Conservation (phyloP, 2,888 invertebrate species). For the Scotopteryx bipunctaria region DNA sequence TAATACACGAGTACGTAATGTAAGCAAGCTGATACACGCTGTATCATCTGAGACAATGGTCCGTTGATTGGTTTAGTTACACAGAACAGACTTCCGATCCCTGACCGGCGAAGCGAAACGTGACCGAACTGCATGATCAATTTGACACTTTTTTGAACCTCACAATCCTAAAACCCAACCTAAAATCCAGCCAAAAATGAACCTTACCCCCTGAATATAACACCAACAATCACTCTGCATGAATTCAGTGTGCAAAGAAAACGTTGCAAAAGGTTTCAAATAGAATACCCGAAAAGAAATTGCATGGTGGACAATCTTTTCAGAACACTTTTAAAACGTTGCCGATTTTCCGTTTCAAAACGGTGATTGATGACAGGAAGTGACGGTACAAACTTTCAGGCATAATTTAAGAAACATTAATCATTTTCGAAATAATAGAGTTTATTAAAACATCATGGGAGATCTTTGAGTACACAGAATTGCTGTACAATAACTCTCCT, state of each 20-base stretch:
- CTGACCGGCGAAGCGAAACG: conserved; percentile 55
- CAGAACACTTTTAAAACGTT: conserved; percentile 31
- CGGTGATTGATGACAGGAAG: conserved; percentile 25
- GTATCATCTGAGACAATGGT: conserved; percentile 69
- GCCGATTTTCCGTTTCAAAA: conserved; percentile 28
- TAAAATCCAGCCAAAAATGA: conserved; percentile 18
- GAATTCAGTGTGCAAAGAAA: background rate
- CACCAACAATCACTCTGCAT: background rate
- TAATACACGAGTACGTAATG: conserved; percentile 37
- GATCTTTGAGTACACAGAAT: conserved; percentile 46
- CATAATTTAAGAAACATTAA: conserved; percentile 51
- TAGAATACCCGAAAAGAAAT: conserved; percentile 37
- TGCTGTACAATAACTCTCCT: conserved; percentile 62
- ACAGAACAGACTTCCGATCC: conserved; percentile 67
- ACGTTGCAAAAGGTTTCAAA: conserved; percentile 24
- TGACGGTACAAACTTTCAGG: conserved; percentile 38
- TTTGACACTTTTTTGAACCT: conserved; percentile 62
- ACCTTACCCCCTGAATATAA: conserved; percentile 13
- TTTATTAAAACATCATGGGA: conserved; percentile 44
- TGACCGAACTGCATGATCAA: conserved; percentile 64
- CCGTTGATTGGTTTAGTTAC: conserved; percentile 77
- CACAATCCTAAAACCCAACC: conserved; percentile 31
- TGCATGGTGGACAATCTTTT: conserved; percentile 38
- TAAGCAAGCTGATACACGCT: conserved; percentile 49
- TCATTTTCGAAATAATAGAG: conserved; percentile 59